A percentile compares a stretch with the other conserved stretches of the same genome.
Conservation (phyloP, 2,113 vertebrate species). For the Burhinus oedicnemus region DNA sequence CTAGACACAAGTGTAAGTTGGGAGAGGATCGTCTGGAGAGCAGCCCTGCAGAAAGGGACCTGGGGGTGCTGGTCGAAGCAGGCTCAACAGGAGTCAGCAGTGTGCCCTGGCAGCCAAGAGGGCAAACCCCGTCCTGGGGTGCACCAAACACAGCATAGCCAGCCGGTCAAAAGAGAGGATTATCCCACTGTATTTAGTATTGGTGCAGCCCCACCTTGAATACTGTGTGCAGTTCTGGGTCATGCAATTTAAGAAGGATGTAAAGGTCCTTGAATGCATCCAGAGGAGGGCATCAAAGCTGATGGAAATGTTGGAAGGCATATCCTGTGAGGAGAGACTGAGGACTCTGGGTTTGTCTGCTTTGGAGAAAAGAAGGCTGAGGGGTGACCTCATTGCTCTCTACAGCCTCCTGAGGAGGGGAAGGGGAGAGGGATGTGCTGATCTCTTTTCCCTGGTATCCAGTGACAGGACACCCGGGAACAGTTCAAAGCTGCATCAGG, state of each 20-base stretch:
- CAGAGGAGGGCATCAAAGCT: too few species aligned
- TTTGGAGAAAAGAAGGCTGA: neutral
- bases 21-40: neutral
- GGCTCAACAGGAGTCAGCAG: neutral
- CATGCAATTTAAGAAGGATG: neutral
- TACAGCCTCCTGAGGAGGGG: neutral
- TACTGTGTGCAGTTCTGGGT: neutral
- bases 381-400: too few species aligned
- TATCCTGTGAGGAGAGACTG: neutral
- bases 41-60: neutral
- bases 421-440: neutral
- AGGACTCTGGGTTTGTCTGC: neutral
- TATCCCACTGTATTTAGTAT: fast-evolving
- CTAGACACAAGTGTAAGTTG: fast-evolving
- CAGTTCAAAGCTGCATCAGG: neutral
- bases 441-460: too few species aligned
- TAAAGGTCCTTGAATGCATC: too few species aligned
- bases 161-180: neutral
- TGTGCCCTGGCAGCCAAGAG: neutral
- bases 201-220: neutral
- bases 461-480: neutral
- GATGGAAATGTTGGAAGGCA: neutral
- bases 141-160: neutral
- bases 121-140: fast-evolving
- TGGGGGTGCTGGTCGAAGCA: neutral